These are phyloP conservation scores for Aphis craccivora DNA, from an alignment of 1,140 invertebrate genomes.

Conservation along the genomic window DNA sequence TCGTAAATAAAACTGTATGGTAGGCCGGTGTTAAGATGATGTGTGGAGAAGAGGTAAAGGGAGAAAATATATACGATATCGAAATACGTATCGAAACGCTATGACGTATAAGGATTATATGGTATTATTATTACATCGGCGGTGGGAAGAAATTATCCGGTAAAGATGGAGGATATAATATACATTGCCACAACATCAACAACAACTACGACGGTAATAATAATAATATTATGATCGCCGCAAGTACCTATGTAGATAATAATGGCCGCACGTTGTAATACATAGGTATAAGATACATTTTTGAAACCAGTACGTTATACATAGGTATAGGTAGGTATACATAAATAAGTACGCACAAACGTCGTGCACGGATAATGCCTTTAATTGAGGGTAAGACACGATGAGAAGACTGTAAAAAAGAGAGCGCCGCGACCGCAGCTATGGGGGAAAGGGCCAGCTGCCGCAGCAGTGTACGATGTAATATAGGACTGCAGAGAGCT, in stretches of 20 bases:
- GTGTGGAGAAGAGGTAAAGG: neutral
- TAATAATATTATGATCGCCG: constrained; percentile 21
- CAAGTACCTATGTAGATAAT: constrained; percentile 1
- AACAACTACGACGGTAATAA: neutral
- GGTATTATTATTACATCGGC: neutral
- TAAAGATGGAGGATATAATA: neutral
- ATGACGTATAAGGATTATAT: neutral
- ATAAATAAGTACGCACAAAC: neutral
- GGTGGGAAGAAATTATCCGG: neutral
- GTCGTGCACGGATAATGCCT: constrained; percentile 38
- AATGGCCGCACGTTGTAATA: neutral
- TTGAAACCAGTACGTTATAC: neutral
- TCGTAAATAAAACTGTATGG: neutral
- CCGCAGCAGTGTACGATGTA: neutral
- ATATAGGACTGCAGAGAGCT: neutral
- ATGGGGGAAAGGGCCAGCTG: neutral
- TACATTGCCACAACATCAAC: neutral
- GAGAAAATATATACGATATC: neutral
- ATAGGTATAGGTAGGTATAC: too few species aligned
- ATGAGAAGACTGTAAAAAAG: neutral
- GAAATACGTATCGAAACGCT: neutral
- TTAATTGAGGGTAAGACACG: constrained; percentile 38
- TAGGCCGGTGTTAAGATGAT: neutral
- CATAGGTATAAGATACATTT: constrained; percentile 15
- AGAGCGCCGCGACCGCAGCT: neutral